A percentile compares a stretch with the other conserved stretches of the same genome.
Conservation (phyloP, 2,888 invertebrate species). For the Hyles lineata region DNA sequence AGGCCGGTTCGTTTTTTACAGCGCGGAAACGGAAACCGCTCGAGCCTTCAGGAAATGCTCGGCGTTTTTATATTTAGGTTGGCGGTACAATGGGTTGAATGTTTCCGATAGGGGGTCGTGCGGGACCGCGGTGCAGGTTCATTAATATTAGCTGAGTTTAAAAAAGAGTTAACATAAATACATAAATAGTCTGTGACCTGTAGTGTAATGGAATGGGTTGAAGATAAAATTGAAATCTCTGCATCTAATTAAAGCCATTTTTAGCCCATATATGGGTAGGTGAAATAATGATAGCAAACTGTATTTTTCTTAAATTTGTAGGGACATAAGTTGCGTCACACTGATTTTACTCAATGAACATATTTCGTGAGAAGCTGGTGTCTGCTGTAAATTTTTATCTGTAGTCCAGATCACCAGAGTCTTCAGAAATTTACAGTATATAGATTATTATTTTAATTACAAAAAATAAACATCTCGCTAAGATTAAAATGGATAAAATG, state of each 20-base stretch:
- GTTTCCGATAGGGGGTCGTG: conserved; percentile 33
- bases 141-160: conserved; percentile 9
- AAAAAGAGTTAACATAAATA: background rate
- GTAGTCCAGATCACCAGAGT: too few relatives aligned
- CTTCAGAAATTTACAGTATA: too few relatives aligned
- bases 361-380: too few relatives aligned
- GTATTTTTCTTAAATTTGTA: too few relatives aligned
- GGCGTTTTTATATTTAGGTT: conserved; percentile 71
- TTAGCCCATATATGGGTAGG: background rate
- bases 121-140: conserved; percentile 11
- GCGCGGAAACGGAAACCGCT: conserved; percentile 78
- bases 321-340: too few relatives aligned
- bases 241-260: background rate
- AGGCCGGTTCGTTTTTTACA: conserved; percentile 73
- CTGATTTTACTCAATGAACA: too few relatives aligned
- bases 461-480: too few relatives aligned
- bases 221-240: background rate
- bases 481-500: too few relatives aligned
- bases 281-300: too few relatives aligned
- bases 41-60: conserved; percentile 81
- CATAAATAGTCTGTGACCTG: background rate
- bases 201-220: background rate
- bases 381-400: too few relatives aligned
- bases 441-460: too few relatives aligned
- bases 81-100: conserved; percentile 53